phyloP scores from a whole-genome alignment of 64 coral and sea anemone species.

The Dendrophyllia cribrosa region DNA sequence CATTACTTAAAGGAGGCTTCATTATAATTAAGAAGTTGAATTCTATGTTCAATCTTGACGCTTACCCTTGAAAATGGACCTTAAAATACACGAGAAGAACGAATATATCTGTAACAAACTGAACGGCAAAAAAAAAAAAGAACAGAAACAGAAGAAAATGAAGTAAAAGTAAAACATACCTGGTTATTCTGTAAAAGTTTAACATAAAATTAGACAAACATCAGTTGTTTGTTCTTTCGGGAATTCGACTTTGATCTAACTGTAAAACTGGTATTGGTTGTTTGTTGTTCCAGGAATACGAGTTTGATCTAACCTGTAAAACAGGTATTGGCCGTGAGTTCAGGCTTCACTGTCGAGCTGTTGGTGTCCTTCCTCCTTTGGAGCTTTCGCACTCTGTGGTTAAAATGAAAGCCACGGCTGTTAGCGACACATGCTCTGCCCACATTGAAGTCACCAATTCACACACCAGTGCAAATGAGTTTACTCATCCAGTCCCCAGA shows the following conservation, averaged over 20 bases:
- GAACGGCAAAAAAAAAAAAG: too few relatives aligned
- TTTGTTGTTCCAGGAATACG: slow-evolving; percentile 79
- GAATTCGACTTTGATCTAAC: slow-evolving; percentile 84
- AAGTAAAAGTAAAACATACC: too few relatives aligned
- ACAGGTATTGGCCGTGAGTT: slow-evolving; percentile 95
- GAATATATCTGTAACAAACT: too few relatives aligned
- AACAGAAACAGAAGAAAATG: too few relatives aligned
- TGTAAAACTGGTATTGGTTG: slow-evolving; percentile 82
- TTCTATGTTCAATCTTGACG: too few relatives aligned
- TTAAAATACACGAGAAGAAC: too few relatives aligned
- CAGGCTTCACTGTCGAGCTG: slow-evolving; percentile 82
- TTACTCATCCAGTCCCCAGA: slow-evolving; percentile 93
- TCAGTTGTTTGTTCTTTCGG: too few relatives aligned
- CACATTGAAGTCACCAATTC: slow-evolving; percentile 90
- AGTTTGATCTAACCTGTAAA: slow-evolving; percentile 88
- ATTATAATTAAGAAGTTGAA: too few relatives aligned
- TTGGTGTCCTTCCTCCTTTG: slow-evolving; percentile 85
- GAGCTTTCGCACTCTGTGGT: slow-evolving; percentile 91
- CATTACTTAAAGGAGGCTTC: too few relatives aligned
- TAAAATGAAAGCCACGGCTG: slow-evolving; percentile 95
- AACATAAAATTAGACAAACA: too few relatives aligned
- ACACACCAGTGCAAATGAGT: slow-evolving; percentile 96
- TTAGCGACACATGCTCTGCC: slow-evolving; percentile 79
- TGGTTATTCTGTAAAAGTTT: too few relatives aligned
- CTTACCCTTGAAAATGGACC: too few relatives aligned